Conservation (phyloP, 2,113 vertebrate species). For the Hippocampus barbouri region DNA sequence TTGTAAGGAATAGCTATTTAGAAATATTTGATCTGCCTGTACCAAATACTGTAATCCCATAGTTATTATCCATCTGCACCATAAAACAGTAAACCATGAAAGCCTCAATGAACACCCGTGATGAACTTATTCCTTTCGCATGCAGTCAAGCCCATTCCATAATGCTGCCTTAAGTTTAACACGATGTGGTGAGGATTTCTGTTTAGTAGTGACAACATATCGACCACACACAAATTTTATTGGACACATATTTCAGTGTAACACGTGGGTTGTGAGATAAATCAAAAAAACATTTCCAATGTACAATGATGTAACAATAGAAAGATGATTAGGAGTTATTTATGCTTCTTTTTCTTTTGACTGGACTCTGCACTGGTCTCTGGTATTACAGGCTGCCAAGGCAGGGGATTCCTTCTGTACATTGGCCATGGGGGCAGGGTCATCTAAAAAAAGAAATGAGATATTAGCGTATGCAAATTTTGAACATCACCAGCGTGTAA, state of each 20-base stretch:
- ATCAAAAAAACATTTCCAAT: constrained; percentile 14
- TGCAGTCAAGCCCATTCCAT: too few relatives aligned
- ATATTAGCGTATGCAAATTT: background rate
- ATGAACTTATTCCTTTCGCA: background rate
- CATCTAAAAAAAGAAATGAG: constrained; percentile 65
- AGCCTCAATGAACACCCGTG: background rate
- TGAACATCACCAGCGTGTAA: background rate
- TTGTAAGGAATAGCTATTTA: background rate
- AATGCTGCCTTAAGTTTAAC: background rate
- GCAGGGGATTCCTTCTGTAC: constrained; percentile 86
- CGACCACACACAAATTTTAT: constrained; percentile 14
- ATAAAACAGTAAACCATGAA: background rate
- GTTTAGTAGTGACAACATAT: background rate
- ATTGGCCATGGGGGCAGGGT: constrained; percentile 96
- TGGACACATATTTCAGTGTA: constrained; percentile 22
- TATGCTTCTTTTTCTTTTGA: constrained; percentile 93
- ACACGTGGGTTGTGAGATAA: constrained; percentile 11
- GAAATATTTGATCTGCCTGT: background rate
- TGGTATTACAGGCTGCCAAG: constrained; percentile 83
- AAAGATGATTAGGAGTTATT: constrained; percentile 63
- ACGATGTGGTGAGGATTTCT: background rate
- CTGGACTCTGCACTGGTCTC: constrained; percentile 73
- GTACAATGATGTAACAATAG: constrained; percentile 32
- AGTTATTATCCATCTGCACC: background rate
- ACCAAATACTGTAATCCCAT: background rate